Evolutionary conservation across 2,888 invertebrate genomes (phyloP).

Genomic region (Reticulitermes lucifugus): DNA sequence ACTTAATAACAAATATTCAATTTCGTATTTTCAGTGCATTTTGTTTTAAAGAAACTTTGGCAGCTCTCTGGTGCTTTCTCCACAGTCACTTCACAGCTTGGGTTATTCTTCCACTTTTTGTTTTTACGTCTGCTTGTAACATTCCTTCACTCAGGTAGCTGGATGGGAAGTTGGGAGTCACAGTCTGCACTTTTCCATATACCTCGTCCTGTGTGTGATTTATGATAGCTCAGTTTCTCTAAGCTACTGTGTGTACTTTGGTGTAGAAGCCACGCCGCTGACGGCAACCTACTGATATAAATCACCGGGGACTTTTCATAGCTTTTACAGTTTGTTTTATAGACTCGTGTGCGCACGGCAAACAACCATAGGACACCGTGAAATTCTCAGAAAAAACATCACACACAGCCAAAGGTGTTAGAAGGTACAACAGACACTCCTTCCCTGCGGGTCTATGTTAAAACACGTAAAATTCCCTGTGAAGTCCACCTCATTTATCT

Average conservation of each 20-base stretch:
- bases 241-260: neutral
- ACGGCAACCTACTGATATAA: conserved; percentile 2
- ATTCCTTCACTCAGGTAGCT: conserved; percentile 1
- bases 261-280: neutral
- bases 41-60: too few species aligned
- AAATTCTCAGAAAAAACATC: neutral
- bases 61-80: too few species aligned
- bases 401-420: neutral
- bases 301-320: conserved; percentile 9
- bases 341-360: neutral
- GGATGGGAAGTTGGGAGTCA: neutral
- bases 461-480: too few species aligned
- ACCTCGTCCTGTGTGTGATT: conserved; percentile 13
- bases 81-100: too few species aligned
- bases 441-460: too few species aligned
- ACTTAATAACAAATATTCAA: too few species aligned
- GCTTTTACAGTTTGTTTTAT: conserved; percentile 13
- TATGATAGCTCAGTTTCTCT: conserved; percentile 5
- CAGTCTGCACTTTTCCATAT: conserved; percentile 13
- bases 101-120: neutral
- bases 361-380: conserved; percentile 8
- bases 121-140: neutral
- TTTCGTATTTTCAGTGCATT: too few species aligned
- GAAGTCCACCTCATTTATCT: too few species aligned
- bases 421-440: neutral